Evolutionary conservation across 2,113 vertebrate species (phyloP).

Genomic region (Cephalopterus ornatus): DNA sequence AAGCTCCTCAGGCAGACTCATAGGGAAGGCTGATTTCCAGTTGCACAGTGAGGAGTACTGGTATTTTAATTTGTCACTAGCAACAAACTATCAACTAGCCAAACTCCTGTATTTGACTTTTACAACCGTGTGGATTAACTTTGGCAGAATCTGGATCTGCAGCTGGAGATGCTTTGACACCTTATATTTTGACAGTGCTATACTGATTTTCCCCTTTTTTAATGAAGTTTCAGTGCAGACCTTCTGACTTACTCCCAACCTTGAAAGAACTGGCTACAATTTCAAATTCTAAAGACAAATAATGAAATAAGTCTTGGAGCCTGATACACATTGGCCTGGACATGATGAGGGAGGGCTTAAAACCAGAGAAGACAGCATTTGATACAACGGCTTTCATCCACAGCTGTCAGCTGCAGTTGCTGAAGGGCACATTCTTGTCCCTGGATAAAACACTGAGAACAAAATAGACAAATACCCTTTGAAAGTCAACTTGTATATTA

Average conservation of each 20-base stretch:
- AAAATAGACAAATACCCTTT: background rate
- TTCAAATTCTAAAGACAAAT: background rate
- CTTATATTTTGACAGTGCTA: background rate
- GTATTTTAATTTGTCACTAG: background rate
- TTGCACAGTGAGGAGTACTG: background rate
- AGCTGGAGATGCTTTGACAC: background rate
- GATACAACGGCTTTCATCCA: background rate
- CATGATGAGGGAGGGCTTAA: background rate
- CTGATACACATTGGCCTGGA: background rate
- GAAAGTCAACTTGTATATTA: background rate
- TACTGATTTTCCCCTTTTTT: background rate
- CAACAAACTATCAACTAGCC: background rate
- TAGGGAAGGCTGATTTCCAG: background rate
- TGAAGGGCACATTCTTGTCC: background rate
- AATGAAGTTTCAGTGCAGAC: background rate
- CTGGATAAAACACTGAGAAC: background rate
- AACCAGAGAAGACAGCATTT: background rate
- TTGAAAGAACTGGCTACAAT: background rate
- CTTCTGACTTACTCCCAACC: background rate
- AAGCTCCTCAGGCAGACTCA: background rate
- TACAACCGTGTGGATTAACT: background rate
- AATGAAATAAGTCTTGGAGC: background rate
- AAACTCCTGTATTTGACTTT: background rate
- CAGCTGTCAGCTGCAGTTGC: background rate
- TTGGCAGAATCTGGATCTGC: background rate